Evolutionary conservation across 2,113 vertebrate species (phyloP).

Genomic region (Podilymbus podiceps): DNA sequence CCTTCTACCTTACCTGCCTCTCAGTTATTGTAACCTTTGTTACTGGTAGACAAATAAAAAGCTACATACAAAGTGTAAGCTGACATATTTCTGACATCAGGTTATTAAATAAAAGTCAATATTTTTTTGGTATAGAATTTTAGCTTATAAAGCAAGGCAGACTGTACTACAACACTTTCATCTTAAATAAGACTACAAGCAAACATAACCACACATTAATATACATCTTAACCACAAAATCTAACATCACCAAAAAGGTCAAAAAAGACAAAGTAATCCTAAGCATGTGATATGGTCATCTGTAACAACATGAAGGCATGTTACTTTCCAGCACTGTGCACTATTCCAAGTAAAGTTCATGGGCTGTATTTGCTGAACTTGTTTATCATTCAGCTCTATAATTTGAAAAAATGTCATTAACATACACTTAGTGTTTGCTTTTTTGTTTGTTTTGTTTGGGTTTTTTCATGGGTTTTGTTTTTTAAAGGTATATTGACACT

Average conservation of each 20-base stretch:
- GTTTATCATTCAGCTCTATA: background rate
- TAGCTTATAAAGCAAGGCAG: background rate
- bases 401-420: background rate
- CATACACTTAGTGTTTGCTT: background rate
- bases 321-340: background rate
- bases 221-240: background rate
- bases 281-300: fast-evolving
- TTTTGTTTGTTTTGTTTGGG: too few relatives aligned
- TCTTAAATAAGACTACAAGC: background rate
- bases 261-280: background rate
- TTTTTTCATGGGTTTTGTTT: too few relatives aligned
- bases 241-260: background rate
- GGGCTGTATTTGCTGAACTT: background rate
- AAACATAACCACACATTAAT: background rate
- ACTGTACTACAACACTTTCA: background rate
- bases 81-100: background rate
- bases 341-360: background rate
- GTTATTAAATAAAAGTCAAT: background rate
- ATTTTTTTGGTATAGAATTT: background rate
- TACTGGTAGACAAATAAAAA: background rate
- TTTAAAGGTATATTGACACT: background rate
- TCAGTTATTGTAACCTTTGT: background rate
- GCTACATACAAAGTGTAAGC: background rate
- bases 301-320: fast-evolving
- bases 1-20: background rate